Base-by-base conservation (phyloP, 2,113 vertebrate species). In the Chaenogobius annularis region DNA sequence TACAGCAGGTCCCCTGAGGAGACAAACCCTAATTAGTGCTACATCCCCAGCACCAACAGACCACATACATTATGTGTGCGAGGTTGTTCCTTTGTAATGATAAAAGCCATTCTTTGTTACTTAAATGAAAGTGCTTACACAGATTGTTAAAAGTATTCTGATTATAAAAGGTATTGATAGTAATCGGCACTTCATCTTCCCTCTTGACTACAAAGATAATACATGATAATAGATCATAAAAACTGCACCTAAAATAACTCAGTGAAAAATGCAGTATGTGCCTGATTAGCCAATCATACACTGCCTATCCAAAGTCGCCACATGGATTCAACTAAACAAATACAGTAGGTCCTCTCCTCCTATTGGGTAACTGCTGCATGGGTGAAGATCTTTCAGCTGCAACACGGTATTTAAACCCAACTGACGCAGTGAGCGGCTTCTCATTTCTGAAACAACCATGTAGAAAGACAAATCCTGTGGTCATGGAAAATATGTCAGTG, bases 11-110 rank as follows among this genome's bases (percentile, higher is more conserved):
- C 65, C 85, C 79, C 86, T 43, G 63, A 83, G 72, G 82, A 88
- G 78, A 76, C 69, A 22, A 50, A 74, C 81, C 77, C 84, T 88
- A 89, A 90, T 92, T 90, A 88, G 83, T 69, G 64, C 76, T 63
- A 69, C 83, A 81, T 85, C 76, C 87, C 78, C 77, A 47, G 85
- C 77, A 64, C 64, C 73, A 69, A 81, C 77, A 75, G 35, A 26
- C 77, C 77, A 79, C 73, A 82, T 12, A 46, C 44, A 50, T 15
- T 54, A 19, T 66, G 78, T 56, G 70, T 17, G 58, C 23, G 59
- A 14, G 69, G 52, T 64, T n/a, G 11, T 62, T 59, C 22, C 62
- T 62, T 47, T 17, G 20, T 3, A 31, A 47, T 67, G 61, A 78
- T 76, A 67, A 77, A 48, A 77, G 72, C 66, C 69, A 43, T 61